phyloP scores from a whole-genome alignment of 37 sponge, comb jelly and placozoan genomes.

The Cliona cf. orientalis region DNA sequence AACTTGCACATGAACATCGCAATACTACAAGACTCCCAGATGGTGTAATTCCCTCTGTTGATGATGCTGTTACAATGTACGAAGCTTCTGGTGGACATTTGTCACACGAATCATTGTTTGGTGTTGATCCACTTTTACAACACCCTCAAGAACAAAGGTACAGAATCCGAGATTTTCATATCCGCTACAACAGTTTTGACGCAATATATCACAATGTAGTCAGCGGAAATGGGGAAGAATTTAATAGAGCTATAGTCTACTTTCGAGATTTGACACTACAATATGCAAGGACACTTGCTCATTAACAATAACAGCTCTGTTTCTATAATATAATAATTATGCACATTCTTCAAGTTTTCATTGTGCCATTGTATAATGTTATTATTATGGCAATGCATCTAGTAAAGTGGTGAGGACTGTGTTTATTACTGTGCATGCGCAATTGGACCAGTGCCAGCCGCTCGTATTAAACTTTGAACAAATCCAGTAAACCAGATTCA shows the following conservation, averaged over 20 bases:
- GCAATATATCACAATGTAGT: constrained; percentile 19
- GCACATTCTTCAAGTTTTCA: too few species aligned
- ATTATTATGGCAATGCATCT: too few species aligned
- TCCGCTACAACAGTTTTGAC: constrained; percentile 11
- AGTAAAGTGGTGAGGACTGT: too few species aligned
- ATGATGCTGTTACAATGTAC: background rate
- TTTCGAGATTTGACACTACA: background rate
- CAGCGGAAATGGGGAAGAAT: constrained; percentile 6
- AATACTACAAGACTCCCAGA: background rate
- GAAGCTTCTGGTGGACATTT: constrained; percentile 7
- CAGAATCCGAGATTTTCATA: constrained; percentile 25
- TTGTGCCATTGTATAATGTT: too few species aligned
- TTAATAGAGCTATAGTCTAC: constrained; percentile 17
- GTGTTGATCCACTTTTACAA: constrained; percentile 27
- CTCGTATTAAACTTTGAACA: too few species aligned
- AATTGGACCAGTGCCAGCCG: too few species aligned
- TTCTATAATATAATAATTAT: too few species aligned
- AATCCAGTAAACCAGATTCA: too few species aligned
- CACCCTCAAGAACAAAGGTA: background rate
- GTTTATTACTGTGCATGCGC: too few species aligned
- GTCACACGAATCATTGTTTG: constrained; percentile 9
- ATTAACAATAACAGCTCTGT: background rate
- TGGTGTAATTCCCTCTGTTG: background rate
- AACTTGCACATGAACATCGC: background rate
- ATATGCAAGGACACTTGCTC: background rate